These are phyloP conservation scores for Drosophila anomalata DNA, from an alignment of 2,888 invertebrate species.

Conservation along the genomic window DNA sequence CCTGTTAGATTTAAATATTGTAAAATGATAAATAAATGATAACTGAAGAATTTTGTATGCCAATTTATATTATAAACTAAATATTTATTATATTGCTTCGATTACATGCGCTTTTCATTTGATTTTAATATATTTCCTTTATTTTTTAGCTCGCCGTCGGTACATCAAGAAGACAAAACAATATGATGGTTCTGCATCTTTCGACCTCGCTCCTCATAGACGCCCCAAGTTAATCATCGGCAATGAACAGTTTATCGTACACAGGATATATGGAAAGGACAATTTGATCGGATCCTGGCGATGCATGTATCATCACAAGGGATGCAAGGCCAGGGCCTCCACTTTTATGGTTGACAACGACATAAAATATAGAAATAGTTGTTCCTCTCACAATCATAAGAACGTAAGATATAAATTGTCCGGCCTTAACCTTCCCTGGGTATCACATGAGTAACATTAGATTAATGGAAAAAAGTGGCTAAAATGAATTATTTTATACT, in stretches of 20 bases:
- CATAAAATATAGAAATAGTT: constrained; percentile 66
- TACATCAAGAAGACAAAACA: constrained; percentile 14
- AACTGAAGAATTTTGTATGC: constrained; percentile 4
- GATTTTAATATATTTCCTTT: constrained; percentile 7
- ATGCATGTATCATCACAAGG: constrained; percentile 59
- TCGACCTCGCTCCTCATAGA: constrained; percentile 19
- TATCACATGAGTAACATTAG: constrained; percentile 3
- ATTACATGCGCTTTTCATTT: not conserved
- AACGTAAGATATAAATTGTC: constrained; percentile 15
- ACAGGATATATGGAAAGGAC: constrained; percentile 40
- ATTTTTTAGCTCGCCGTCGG: constrained; percentile 31
- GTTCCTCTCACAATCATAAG: constrained; percentile 60
- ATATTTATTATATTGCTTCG: too few species aligned
- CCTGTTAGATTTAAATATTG: constrained; percentile 37
- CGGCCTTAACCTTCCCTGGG: constrained; percentile 16
- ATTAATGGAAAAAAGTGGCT: too few species aligned
- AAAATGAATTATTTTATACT: too few species aligned
- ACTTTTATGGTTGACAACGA: constrained; percentile 58
- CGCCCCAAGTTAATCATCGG: constrained; percentile 58
- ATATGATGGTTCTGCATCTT: constrained; percentile 51
- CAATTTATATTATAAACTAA: not conserved
- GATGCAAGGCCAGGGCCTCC: constrained; percentile 58
- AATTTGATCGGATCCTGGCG: constrained; percentile 59
- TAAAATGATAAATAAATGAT: constrained; percentile 38
- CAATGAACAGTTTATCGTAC: constrained; percentile 44